Percentiles rank a stretch among this genome's conserved stretches.
phyloP scores from a whole-genome alignment of 1,140 invertebrate genomes.

The Kradibia gibbosae region DNA sequence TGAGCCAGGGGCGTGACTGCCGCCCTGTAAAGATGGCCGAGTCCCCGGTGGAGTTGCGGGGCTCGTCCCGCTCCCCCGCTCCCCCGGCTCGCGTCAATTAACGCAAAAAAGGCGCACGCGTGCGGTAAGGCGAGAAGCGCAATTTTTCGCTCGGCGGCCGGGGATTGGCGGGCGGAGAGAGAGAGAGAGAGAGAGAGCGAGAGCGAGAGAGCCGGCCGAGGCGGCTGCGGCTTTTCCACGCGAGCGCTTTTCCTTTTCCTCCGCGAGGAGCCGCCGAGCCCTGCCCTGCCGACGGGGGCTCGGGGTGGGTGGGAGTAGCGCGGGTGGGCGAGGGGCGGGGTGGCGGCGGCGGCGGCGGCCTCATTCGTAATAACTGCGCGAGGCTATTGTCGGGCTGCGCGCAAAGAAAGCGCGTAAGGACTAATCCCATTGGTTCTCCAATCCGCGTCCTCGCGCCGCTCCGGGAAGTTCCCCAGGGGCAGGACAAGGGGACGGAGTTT shows the following conservation, averaged over 20 bases:
- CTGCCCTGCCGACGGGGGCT: neutral
- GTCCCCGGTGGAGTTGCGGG: constrained; percentile 50
- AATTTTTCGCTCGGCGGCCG: constrained; percentile 17
- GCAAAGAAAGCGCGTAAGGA: constrained; percentile 5
- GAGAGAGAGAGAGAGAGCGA: no score
- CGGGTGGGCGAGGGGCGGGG: neutral
- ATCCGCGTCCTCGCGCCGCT: neutral
- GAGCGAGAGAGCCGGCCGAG: no score
- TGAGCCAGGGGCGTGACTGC: constrained; percentile 68
- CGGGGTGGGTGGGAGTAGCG: neutral
- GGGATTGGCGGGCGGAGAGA: no score
- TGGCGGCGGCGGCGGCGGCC: neutral
- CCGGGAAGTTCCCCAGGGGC: neutral
- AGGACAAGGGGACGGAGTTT: neutral
- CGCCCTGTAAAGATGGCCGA: constrained; percentile 69
- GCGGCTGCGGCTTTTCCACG: neutral
- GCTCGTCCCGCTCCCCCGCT: constrained; percentile 13
- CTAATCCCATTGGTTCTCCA: constrained; percentile 8
- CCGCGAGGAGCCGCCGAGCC: neutral
- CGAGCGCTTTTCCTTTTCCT: neutral
- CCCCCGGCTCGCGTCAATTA: constrained; percentile 21
- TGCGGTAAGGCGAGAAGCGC: constrained; percentile 46
- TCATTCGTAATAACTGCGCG: neutral
- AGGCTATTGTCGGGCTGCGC: neutral
- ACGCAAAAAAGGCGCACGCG: constrained; percentile 39